Evolutionary conservation across 2,113 vertebrate genomes (phyloP).

Genomic region (Cyphomyrus plagiostoma): DNA sequence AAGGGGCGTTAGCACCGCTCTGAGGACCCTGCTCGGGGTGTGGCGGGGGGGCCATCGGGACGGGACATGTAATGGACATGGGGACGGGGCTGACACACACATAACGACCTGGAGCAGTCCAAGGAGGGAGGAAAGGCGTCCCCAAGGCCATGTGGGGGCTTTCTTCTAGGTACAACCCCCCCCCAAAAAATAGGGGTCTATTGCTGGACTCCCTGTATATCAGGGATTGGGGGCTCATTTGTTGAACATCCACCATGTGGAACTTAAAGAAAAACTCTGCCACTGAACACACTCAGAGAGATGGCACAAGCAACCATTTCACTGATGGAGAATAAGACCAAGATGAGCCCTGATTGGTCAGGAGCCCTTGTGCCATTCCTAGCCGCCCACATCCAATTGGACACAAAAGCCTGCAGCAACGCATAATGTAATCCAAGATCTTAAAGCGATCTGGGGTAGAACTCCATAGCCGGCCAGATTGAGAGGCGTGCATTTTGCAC

Average conservation of each 20-base stretch:
- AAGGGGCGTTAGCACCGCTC: slow-evolving; percentile 23
- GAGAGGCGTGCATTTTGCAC: background rate
- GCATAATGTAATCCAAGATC: background rate
- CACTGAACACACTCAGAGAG: background rate
- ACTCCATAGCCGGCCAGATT: background rate
- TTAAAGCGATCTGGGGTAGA: background rate
- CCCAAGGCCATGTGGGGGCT: background rate
- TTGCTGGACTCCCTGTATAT: background rate
- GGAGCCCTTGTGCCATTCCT: background rate
- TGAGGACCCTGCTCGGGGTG: slow-evolving; percentile 18
- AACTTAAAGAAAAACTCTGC: background rate
- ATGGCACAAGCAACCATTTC: background rate
- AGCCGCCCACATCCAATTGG: background rate
- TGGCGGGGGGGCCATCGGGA: background rate
- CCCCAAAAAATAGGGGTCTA: background rate
- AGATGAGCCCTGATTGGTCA: background rate
- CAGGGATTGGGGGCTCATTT: background rate
- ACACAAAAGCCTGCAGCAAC: background rate
- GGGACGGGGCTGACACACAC: background rate
- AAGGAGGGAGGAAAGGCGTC: background rate
- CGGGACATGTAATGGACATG: background rate
- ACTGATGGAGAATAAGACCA: background rate
- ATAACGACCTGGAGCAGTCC: background rate
- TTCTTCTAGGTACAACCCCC: background rate
- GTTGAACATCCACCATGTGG: background rate